phyloP scores from a whole-genome alignment of 2,888 invertebrate species.

The Rhagonycha lutea region DNA sequence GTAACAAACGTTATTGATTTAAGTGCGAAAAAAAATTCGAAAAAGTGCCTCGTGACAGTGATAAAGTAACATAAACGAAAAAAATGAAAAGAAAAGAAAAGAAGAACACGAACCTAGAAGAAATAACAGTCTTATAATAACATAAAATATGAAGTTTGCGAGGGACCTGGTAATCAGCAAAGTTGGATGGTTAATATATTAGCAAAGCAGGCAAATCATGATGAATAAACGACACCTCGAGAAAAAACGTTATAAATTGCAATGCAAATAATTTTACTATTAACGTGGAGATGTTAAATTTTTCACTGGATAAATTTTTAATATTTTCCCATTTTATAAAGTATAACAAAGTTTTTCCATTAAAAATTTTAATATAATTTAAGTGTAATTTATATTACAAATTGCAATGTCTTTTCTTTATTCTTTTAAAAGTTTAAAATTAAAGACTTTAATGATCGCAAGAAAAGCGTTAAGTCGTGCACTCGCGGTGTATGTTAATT shows the following conservation, averaged over 20 bases:
- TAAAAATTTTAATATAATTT: background rate
- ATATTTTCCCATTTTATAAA: background rate
- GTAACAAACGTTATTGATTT: background rate
- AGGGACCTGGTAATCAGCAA: conserved; percentile 10
- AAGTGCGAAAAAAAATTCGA: background rate
- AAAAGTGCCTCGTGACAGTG: conserved; percentile 12
- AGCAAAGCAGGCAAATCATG: conserved; percentile 16
- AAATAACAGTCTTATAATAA: conserved; percentile 13
- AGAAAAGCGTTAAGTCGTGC: background rate
- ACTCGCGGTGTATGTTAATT: background rate
- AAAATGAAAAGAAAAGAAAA: conserved; percentile 1
- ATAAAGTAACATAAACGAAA: conserved; percentile 1
- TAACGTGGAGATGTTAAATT: background rate
- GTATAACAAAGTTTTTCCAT: background rate
- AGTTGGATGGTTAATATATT: conserved; percentile 18
- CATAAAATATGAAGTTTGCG: conserved; percentile 18
- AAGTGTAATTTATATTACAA: background rate
- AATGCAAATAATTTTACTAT: conserved; percentile 12
- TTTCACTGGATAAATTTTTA: background rate
- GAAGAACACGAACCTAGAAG: background rate
- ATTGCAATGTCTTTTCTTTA: background rate
- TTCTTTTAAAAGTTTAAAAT: background rate
- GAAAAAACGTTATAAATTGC: conserved; percentile 11
- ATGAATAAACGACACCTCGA: conserved; percentile 13
- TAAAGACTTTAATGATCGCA: background rate